Conservation (phyloP, 2,113 vertebrate genomes). For the Condylura cristata region DNA sequence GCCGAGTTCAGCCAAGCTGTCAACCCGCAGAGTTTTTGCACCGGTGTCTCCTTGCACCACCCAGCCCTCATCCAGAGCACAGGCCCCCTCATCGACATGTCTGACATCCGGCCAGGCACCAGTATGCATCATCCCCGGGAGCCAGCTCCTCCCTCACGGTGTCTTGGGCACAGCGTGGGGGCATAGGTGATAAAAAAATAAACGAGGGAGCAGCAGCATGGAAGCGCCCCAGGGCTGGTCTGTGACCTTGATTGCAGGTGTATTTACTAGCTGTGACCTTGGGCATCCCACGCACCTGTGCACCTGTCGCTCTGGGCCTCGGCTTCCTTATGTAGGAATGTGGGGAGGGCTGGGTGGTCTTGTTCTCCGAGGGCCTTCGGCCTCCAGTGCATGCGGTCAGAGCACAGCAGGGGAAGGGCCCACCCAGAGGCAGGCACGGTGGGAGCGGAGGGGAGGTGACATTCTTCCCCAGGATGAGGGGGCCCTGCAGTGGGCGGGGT, state of each 20-base stretch:
- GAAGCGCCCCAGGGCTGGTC: neutral
- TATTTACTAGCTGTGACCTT: neutral
- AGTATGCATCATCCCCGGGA: slow-evolving; percentile 86
- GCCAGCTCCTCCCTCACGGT: neutral
- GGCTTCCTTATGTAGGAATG: neutral
- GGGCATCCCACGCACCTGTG: neutral
- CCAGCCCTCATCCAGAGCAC: slow-evolving; percentile 98
- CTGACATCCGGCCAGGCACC: slow-evolving; percentile 98
- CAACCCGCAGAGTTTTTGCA: slow-evolving; percentile 98
- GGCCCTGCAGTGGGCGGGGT: neutral
- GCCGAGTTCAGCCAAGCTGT: slow-evolving; percentile 98
- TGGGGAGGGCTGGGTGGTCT: neutral
- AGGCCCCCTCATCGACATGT: slow-evolving; percentile 99
- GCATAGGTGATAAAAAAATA: neutral
- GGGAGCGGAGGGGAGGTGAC: neutral
- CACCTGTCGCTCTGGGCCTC: neutral
- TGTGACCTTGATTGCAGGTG: neutral
- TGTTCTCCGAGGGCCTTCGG: neutral
- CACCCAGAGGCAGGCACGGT: neutral
- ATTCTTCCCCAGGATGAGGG: neutral
- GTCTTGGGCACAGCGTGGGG: neutral
- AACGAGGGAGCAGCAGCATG: neutral
- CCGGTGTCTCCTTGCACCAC: slow-evolving; percentile 96
- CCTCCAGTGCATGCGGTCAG: neutral
- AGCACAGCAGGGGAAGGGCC: neutral